These are phyloP conservation scores for Tuberolachnus salignus DNA, from an alignment of 2,888 invertebrate genomes.

Conservation along the genomic window DNA sequence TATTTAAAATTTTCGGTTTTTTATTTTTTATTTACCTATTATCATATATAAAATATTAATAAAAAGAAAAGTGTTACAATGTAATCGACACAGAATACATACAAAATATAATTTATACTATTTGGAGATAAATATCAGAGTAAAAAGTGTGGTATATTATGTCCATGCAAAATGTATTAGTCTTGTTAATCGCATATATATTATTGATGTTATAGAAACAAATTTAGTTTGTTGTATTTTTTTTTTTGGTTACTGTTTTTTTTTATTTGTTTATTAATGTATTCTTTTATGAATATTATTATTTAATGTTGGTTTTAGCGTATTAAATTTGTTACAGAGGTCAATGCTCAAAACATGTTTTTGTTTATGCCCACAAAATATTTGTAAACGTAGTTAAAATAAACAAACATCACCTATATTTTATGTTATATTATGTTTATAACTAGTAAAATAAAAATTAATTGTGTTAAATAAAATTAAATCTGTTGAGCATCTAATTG, in stretches of 20 bases:
- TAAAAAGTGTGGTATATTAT: background rate
- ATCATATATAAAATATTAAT: too few species aligned
- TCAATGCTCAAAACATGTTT: background rate
- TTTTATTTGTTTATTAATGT: background rate
- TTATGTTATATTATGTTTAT: too few species aligned
- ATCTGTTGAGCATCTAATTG: too few species aligned
- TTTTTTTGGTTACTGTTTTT: conserved; percentile 11
- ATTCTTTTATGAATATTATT: background rate
- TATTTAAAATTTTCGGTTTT: background rate
- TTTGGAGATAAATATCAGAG: conserved; percentile 8
- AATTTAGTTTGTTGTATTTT: conserved; percentile 18
- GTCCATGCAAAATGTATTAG: background rate
- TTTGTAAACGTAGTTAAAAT: too few species aligned
- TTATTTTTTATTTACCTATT: background rate
- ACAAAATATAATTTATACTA: background rate
- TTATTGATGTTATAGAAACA: conserved; percentile 19
- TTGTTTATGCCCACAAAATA: too few species aligned
- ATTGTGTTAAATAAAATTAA: too few species aligned
- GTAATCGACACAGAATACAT: background rate
- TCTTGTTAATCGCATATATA: conserved; percentile 12
- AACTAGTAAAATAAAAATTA: too few species aligned
- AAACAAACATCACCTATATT: too few species aligned
- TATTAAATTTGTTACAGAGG: conserved; percentile 30
- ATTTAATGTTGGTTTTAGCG: conserved; percentile 10
- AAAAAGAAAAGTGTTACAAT: background rate